These are phyloP conservation scores for Bubo bubo DNA, from an alignment of 2,113 vertebrate species.

Conservation along the genomic window DNA sequence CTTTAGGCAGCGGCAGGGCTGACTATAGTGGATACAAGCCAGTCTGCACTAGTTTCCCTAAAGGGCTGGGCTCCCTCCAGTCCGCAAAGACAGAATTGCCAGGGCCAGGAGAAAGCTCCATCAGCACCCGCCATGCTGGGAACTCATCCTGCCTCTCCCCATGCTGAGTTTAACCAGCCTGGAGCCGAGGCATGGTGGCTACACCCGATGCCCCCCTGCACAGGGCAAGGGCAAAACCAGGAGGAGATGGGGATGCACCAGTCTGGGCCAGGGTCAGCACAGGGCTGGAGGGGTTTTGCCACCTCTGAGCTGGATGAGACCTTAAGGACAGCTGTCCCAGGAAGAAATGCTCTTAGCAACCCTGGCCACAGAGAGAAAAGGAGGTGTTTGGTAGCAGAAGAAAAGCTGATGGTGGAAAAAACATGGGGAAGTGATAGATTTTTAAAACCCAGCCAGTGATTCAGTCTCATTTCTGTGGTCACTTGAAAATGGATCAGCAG, in stretches of 20 bases:
- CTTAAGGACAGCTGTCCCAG: fast-evolving
- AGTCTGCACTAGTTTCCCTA: neutral
- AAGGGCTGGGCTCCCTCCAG: neutral
- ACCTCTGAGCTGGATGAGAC: neutral
- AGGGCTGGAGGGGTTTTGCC: neutral
- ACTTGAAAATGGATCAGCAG: neutral
- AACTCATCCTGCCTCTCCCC: neutral
- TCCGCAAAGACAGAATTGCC: neutral
- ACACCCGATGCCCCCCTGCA: fast-evolving
- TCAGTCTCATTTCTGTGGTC: neutral
- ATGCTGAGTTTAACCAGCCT: neutral
- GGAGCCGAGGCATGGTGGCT: neutral
- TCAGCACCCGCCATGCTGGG: fast-evolving
- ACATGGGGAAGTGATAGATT: fast-evolving
- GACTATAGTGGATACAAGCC: neutral
- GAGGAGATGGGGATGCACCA: neutral
- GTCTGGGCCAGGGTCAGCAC: neutral
- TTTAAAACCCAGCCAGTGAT: neutral
- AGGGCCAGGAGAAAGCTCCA: neutral
- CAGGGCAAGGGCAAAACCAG: neutral
- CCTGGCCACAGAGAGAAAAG: neutral
- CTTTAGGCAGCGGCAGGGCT: neutral
- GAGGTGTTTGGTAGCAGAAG: neutral
- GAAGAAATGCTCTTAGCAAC: neutral
- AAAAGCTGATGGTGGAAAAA: neutral